Evolutionary conservation across 2,797 vertebrate genomes (phyloP).

Genomic region (Tapirus indicus): DNA sequence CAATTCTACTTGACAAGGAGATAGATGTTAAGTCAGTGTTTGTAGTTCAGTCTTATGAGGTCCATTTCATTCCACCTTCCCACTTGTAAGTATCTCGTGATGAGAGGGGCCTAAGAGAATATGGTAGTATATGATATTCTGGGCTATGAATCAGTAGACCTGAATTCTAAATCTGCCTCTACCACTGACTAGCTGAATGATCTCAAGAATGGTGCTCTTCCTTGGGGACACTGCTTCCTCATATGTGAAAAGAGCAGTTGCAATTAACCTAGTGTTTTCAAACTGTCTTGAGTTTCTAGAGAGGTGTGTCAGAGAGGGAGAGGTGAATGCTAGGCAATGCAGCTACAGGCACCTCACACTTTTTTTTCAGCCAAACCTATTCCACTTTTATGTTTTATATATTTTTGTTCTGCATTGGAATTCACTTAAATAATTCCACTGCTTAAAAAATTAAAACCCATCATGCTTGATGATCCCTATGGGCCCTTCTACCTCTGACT

Average conservation of each 20-base stretch:
- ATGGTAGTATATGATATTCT: neutral
- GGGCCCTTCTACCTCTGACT: neutral
- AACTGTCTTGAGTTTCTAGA: neutral
- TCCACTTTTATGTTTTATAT: neutral
- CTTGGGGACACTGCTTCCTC: neutral
- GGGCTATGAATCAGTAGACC: neutral
- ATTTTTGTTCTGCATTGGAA: neutral
- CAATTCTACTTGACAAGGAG: neutral
- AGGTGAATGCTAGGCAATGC: neutral
- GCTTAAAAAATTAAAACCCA: neutral
- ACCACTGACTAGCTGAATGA: slow-evolving; percentile 41
- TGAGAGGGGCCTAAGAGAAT: slow-evolving; percentile 3
- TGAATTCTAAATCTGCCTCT: slow-evolving; percentile 57
- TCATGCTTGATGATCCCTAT: neutral
- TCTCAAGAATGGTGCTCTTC: neutral
- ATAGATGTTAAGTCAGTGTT: neutral
- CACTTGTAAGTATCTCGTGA: slow-evolving; percentile 11
- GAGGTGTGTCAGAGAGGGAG: neutral
- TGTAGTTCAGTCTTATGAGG: neutral
- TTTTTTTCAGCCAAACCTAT: neutral
- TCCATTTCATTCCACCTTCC: neutral
- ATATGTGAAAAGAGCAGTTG: slow-evolving; percentile 12
- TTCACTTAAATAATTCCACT: neutral
- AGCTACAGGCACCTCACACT: neutral
- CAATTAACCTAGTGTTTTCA: slow-evolving; percentile 42